Percentiles rank a stretch among this genome's conserved stretches.
Evolutionary conservation across 2,113 vertebrate species (phyloP).

Genomic region (Oncorhynchus masou): DNA sequence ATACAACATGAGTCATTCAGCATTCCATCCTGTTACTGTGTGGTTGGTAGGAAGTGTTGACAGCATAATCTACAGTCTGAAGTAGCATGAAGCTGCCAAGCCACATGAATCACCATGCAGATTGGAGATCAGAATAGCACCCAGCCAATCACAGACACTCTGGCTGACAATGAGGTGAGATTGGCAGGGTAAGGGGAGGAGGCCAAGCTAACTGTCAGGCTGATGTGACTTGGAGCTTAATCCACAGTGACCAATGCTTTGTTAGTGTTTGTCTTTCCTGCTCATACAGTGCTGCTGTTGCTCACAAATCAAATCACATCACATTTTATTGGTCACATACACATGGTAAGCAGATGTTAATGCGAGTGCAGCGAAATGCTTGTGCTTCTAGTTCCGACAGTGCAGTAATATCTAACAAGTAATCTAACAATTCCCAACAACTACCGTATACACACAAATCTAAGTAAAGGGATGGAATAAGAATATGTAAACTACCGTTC

Average conservation of each 20-base stretch:
- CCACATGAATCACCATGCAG: constrained; percentile 4
- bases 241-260: neutral
- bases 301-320: neutral
- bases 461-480: too few relatives aligned
- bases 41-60: neutral
- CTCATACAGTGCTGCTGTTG: neutral
- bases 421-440: too few relatives aligned
- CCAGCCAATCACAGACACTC: neutral
- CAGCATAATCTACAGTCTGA: neutral
- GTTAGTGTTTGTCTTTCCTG: neutral
- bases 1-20: too few relatives aligned
- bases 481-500: too few relatives aligned
- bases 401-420: too few relatives aligned
- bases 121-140: constrained; percentile 6
- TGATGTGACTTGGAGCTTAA: neutral
- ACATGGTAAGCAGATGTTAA: too few relatives aligned
- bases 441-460: too few relatives aligned
- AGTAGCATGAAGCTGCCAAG: neutral
- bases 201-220: neutral
- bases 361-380: too few relatives aligned
- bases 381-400: too few relatives aligned
- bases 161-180: constrained; percentile 5
- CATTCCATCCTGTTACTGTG: neutral
- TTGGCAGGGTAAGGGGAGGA: neutral
- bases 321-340: too few relatives aligned